These are phyloP conservation scores for Callyntrura guangdongensis DNA, from an alignment of 2,888 invertebrate species.

Conservation along the genomic window DNA sequence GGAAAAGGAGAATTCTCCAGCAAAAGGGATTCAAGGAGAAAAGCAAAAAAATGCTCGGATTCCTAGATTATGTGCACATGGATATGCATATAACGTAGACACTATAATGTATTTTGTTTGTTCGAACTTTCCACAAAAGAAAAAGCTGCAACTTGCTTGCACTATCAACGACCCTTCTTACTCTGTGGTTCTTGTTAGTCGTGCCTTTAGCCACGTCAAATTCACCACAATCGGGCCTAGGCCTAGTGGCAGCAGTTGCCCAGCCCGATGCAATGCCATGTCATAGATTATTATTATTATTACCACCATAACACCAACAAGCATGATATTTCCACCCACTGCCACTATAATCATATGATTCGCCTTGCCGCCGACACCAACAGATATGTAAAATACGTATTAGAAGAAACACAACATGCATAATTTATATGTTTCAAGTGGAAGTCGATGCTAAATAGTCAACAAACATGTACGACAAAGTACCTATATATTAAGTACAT, in stretches of 20 bases:
- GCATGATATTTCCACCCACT: conserved; percentile 60
- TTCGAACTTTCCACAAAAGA: conserved; percentile 8
- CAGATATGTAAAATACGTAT: conserved; percentile 41
- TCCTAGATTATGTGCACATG: conserved; percentile 5
- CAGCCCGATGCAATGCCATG: conserved; percentile 49
- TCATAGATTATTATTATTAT: conserved; percentile 40
- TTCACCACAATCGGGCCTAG: not conserved
- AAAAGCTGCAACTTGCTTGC: not conserved
- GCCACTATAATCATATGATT: conserved; percentile 52
- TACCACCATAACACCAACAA: conserved; percentile 43
- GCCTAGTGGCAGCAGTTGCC: not conserved
- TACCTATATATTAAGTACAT: not conserved
- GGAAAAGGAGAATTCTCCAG: not conserved
- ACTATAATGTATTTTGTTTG: conserved; percentile 8
- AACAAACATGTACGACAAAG: conserved; percentile 22
- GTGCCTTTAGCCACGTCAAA: not conserved
- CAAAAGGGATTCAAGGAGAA: conserved; percentile 42
- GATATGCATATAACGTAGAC: not conserved
- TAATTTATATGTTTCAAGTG: conserved; percentile 19
- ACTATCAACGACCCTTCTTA: not conserved
- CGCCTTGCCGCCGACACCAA: conserved; percentile 32
- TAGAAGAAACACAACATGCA: conserved; percentile 30
- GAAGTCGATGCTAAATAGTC: not conserved
- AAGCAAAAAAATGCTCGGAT: conserved; percentile 26
- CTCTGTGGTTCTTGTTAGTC: not conserved